phyloP scores from a whole-genome alignment of 2,888 invertebrate genomes.

The Conchocele bisecta region DNA sequence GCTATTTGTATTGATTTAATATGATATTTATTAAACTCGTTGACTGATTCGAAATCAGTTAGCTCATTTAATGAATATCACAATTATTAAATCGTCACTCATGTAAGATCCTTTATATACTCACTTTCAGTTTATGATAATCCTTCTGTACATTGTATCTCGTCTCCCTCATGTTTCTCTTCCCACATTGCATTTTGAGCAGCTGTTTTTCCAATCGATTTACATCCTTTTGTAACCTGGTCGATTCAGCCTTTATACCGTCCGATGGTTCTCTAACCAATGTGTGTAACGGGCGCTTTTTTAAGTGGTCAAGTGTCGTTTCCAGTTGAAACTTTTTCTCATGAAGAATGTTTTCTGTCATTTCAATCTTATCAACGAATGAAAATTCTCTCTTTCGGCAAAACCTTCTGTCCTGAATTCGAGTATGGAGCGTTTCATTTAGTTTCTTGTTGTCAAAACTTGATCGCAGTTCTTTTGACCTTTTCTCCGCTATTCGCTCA shows the following conservation, averaged over 20 bases:
- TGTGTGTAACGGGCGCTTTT: conserved; percentile 48
- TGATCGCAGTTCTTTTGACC: conserved; percentile 55
- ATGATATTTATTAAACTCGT: no score
- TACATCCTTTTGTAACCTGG: conserved; percentile 61
- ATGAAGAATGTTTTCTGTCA: conserved; percentile 57
- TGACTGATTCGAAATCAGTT: no score
- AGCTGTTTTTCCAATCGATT: conserved; percentile 58
- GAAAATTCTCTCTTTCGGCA: conserved; percentile 64
- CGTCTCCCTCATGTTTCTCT: conserved; percentile 58
- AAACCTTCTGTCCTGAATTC: conserved; percentile 54
- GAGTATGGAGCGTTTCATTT: conserved; percentile 41
- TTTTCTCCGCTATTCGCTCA: conserved; percentile 56
- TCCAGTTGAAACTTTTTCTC: conserved; percentile 59
- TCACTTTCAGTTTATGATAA: conserved; percentile 60
- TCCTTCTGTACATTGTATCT: conserved; percentile 67
- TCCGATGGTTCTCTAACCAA: conserved; percentile 53
- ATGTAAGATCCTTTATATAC: no score
- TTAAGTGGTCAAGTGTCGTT: conserved; percentile 47
- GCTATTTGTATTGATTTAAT: no score
- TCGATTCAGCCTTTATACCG: conserved; percentile 52
- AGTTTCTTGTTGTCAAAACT: conserved; percentile 59
- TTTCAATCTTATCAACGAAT: conserved; percentile 57
- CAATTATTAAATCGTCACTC: no score
- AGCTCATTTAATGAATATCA: no score
- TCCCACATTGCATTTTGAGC: conserved; percentile 48